Base-by-base conservation (phyloP, 2,113 vertebrate species). In the Entosphenus tridentatus region DNA sequence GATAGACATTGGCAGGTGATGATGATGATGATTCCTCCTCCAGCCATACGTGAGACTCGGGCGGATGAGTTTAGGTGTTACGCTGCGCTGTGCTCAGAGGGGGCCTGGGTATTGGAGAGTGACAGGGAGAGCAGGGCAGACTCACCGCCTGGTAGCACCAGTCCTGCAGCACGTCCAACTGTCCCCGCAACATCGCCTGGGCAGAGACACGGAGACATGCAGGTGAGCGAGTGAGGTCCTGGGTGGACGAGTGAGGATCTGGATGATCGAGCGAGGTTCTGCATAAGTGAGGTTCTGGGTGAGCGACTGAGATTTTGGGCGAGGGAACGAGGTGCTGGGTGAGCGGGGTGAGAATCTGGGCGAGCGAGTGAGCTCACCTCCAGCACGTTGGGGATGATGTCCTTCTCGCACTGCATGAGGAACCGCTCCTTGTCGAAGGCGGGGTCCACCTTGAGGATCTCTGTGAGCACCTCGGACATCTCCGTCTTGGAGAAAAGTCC, bases 61-160 rank as follows among this genome's bases (percentile, higher is more conserved):
- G 39, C 39, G 39, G 39, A 39, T 39, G 39, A 39, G 21, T 39
- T 39, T 39, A 3, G 21, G 21, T 39, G 21, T 39, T 39, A 39
- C 21, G 21, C 21, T 39, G 21, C 18, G 18, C 21, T 39, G 21
- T 39, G 21, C 21, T 39, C 21, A 39, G 21, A 39, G 21, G 21
- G 21, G 21, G 21, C 21, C 21, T 39, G 21, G 21, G 21, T 39
- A 39, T 39, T 39, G 21, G 21, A 39, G 21, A 39, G 4, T 39
- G 21, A 39, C 21, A 39, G 21, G 21, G 21, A 39, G 21, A 39
- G 21, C 21, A 39, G 59, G 62, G 8, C n/a, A 8, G 39, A 81
- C 84, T 75, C 80, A 96, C 92, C 55, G 88, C 90, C 82, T 98
- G 91, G 5, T 96, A 96, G 79, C 92, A 95, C 92, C 93, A 98